Evolutionary conservation across 2,797 vertebrate genomes (phyloP), one percentile per base, ranked within the genome.

Genomic region (Naso thynnoides): DNA sequence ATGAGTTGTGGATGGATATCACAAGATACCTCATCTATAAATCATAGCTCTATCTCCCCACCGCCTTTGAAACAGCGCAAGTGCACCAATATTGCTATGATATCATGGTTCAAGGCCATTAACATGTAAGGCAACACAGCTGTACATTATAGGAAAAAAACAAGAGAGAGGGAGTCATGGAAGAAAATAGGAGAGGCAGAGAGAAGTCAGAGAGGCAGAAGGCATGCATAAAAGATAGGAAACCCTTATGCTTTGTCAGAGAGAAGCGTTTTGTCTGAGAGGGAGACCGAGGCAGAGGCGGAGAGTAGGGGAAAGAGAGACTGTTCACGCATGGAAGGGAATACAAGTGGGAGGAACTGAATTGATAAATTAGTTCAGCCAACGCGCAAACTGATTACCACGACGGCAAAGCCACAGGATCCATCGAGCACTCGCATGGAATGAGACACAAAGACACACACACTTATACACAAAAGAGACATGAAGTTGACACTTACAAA

Each of bases 311-410:
- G 38, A 70, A 67, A 69, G 76, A 57, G 72, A 86, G 81, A 75
- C 66, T 80, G 83, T 90, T 91, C 89, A 94, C 70, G 89, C 91
- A 85, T 92, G 91, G 88, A 73, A 78, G 87, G 88, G 86, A 91
- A 89, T 86, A 92, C 92, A 93, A 93, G 94, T 89, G 91, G 92
- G 90, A 92, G 90, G 91, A 92, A 91, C 89, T 87, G 86, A 92
- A 93, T 89, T 92, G 92, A 94, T 93, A 90, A 94, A 94, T 94
- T 93, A 93, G 94, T 92, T 92, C 92, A 92, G 91, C 91, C 87
- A 86, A 92, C 72, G 86, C 70, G 84, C 91, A 93, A 92, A 93
- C 92, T 92, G 91, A 94, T 94, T 93, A 94, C 89, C 89, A 87
- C 89, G 62, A 90, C 73, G 85, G 84, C 90, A 81, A 82, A 86